A percentile compares a stretch with the other conserved stretches of the same genome.
These are phyloP conservation scores for Tethea ocularis DNA, from an alignment of 2,888 invertebrate genomes.

Conservation along the genomic window DNA sequence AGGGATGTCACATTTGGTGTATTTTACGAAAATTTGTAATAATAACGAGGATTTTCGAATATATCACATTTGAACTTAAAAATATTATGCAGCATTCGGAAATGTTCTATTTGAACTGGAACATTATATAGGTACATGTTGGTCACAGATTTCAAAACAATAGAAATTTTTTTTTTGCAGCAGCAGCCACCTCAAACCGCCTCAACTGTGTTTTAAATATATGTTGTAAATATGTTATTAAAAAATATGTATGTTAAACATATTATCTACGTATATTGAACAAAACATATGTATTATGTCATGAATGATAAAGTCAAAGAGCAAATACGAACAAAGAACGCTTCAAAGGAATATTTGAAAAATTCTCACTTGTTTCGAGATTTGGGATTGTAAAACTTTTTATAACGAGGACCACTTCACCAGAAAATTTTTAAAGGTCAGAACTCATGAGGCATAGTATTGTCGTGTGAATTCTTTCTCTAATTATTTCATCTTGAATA, in stretches of 20 bases:
- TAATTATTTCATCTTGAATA: not conserved
- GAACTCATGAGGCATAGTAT: not conserved
- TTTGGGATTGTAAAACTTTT: not conserved
- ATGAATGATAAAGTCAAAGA: not conserved
- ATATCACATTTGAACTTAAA: not conserved
- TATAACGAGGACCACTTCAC: not conserved
- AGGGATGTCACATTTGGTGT: too few relatives aligned
- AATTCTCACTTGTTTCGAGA: not conserved
- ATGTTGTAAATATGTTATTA: too few relatives aligned
- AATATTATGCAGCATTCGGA: not conserved
- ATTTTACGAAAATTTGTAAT: not conserved
- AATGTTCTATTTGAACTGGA: not conserved
- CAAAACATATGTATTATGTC: not conserved
- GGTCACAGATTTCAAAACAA: too few relatives aligned
- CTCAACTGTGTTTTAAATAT: too few relatives aligned
- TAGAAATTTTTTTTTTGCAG: too few relatives aligned
- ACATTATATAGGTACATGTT: too few relatives aligned
- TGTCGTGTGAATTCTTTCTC: not conserved
- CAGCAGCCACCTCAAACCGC: too few relatives aligned
- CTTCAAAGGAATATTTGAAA: not conserved
- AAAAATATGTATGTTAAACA: too few relatives aligned
- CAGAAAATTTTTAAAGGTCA: not conserved
- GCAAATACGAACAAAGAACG: not conserved
- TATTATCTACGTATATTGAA: too few relatives aligned
- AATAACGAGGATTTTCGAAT: not conserved